phyloP scores from a whole-genome alignment of 2,113 vertebrate species.

The Cyprinus carpio region DNA sequence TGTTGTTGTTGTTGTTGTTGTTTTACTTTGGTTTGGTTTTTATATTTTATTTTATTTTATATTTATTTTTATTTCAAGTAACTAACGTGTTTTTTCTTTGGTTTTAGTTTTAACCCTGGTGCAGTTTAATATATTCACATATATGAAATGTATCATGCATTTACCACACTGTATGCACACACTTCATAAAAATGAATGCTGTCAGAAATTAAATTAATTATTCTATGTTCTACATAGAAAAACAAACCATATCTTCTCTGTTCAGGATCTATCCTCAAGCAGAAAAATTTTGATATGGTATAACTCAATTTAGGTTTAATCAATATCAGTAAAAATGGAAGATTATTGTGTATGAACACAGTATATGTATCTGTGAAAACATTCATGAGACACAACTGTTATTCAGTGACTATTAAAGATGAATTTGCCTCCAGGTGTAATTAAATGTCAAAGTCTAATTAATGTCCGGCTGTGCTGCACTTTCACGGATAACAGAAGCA shows the following conservation, averaged over 20 bases:
- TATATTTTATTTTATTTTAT: too few species aligned
- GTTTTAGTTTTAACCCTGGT: background rate
- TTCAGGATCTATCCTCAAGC: too few species aligned
- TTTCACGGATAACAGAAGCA: too few species aligned
- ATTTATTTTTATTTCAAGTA: too few species aligned
- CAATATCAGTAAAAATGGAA: background rate
- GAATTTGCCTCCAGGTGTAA: constrained; percentile 1
- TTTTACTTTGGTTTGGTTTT: too few species aligned
- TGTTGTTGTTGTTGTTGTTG: too few species aligned
- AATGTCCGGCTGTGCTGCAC: background rate
- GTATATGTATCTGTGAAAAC: background rate
- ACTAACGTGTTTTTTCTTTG: too few species aligned
- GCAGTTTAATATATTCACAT: background rate
- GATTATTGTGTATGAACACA: background rate
- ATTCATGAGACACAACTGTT: background rate
- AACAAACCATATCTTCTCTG: background rate
- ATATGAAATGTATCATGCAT: background rate
- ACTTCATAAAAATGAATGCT: background rate
- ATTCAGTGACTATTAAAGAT: background rate
- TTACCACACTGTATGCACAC: background rate
- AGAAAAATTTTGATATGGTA: background rate
- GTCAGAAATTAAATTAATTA: too few species aligned
- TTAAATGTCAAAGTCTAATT: background rate
- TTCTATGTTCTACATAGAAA: background rate
- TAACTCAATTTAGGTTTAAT: background rate